phyloP scores from a whole-genome alignment of 2,888 invertebrate species.

The Dasypogon diadema region DNA sequence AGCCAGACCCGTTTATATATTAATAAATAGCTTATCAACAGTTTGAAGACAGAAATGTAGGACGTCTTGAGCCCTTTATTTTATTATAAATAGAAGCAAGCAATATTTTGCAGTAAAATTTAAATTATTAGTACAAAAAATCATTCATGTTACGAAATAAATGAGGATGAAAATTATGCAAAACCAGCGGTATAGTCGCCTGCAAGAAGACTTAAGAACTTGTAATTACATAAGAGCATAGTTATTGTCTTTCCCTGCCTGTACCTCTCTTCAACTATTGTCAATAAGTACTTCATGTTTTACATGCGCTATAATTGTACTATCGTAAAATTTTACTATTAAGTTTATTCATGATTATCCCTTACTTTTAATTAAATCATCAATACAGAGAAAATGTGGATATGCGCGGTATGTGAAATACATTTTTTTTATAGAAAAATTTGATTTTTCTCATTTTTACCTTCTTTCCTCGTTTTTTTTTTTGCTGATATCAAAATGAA shows the following conservation, averaged over 20 bases:
- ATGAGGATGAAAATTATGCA: neutral
- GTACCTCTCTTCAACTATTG: neutral
- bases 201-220: neutral
- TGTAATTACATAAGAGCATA: neutral
- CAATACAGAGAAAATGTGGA: neutral
- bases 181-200: neutral
- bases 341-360: neutral
- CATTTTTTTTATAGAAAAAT: slow-evolving; percentile 24
- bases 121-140: neutral
- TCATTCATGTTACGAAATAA: neutral
- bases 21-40: too few relatives aligned
- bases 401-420: slow-evolving; percentile 28
- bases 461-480: too few relatives aligned
- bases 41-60: too few relatives aligned
- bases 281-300: neutral
- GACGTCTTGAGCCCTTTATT: too few relatives aligned
- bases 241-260: neutral
- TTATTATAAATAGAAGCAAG: too few relatives aligned
- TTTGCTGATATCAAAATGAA: slow-evolving; percentile 4
- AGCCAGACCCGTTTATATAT: too few relatives aligned
- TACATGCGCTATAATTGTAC: too few relatives aligned
- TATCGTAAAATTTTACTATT: neutral
- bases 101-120: too few relatives aligned
- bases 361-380: neutral
- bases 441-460: slow-evolving; percentile 12